A percentile compares a stretch with the other conserved stretches of the same genome.
Evolutionary conservation across 2,113 vertebrate species (phyloP).

Genomic region (Lepisosteus oculatus): DNA sequence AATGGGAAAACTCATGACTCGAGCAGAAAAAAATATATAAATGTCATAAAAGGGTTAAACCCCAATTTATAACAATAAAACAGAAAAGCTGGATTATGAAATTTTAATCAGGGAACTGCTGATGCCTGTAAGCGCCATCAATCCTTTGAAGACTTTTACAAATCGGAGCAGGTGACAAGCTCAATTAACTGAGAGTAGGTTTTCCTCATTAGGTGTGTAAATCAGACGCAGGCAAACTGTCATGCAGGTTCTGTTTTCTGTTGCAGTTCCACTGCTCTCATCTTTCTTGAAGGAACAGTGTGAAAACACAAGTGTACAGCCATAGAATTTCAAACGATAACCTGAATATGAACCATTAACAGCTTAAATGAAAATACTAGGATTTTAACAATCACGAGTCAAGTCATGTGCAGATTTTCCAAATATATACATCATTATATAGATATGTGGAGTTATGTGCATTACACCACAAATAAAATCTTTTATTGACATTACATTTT

Average conservation of each 20-base stretch:
- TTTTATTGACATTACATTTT: too few relatives aligned
- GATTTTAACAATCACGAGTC: too few relatives aligned
- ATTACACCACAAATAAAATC: too few relatives aligned
- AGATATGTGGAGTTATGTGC: too few relatives aligned
- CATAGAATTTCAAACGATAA: too few relatives aligned
- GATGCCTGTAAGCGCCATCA: constrained; percentile 48
- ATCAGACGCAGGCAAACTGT: constrained; percentile 17
- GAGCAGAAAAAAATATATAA: neutral
- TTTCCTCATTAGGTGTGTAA: constrained; percentile 46
- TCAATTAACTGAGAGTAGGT: constrained; percentile 52
- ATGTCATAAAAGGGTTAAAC: constrained; percentile 29
- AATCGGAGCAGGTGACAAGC: constrained; percentile 44
- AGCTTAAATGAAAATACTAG: too few relatives aligned
- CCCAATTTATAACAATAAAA: constrained; percentile 37
- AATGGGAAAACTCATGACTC: too few relatives aligned
- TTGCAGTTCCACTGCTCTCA: neutral
- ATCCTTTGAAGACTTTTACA: constrained; percentile 45
- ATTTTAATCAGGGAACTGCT: constrained; percentile 53
- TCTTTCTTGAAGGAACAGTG: too few relatives aligned
- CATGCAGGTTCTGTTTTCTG: neutral
- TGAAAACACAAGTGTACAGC: too few relatives aligned
- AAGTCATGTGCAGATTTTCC: too few relatives aligned
- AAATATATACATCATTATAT: too few relatives aligned
- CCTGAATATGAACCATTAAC: too few relatives aligned
- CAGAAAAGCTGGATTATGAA: constrained; percentile 29